These are phyloP conservation scores for Cephus pygmeus DNA, from an alignment of 2,888 invertebrate species.

Conservation along the genomic window DNA sequence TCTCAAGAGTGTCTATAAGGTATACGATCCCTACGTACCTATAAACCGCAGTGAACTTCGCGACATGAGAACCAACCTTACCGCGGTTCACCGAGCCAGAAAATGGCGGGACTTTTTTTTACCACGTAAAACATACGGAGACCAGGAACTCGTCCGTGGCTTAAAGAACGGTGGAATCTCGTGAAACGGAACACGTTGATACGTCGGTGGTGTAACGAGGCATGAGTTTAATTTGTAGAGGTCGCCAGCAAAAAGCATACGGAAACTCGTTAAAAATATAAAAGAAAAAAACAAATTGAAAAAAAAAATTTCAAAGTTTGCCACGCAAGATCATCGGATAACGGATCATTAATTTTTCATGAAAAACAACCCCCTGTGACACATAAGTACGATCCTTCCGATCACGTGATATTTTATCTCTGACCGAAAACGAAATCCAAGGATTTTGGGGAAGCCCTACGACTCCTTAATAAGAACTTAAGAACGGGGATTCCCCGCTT, in stretches of 20 bases:
- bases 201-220: not conserved
- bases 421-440: not conserved
- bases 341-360: not conserved
- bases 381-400: not conserved
- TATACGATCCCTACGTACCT: not conserved
- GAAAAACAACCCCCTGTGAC: not conserved
- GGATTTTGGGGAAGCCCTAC: not conserved
- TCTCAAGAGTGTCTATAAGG: not conserved
- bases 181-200: not conserved
- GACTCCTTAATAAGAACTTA: not conserved
- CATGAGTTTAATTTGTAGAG: not conserved
- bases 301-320: not conserved
- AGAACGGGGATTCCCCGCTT: not conserved
- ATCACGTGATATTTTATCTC: not conserved
- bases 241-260: not conserved
- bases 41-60: not conserved
- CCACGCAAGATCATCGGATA: not conserved
- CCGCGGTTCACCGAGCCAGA: slow-evolving; percentile 44
- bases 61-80: slow-evolving; percentile 17
- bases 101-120: slow-evolving; percentile 31
- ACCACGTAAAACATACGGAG: not conserved
- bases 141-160: not conserved
- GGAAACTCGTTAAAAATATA: not conserved
- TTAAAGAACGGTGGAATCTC: not conserved
- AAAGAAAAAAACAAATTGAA: not conserved